phyloP scores from a whole-genome alignment of 2,888 invertebrate genomes.

The Cosmia trapezina region DNA sequence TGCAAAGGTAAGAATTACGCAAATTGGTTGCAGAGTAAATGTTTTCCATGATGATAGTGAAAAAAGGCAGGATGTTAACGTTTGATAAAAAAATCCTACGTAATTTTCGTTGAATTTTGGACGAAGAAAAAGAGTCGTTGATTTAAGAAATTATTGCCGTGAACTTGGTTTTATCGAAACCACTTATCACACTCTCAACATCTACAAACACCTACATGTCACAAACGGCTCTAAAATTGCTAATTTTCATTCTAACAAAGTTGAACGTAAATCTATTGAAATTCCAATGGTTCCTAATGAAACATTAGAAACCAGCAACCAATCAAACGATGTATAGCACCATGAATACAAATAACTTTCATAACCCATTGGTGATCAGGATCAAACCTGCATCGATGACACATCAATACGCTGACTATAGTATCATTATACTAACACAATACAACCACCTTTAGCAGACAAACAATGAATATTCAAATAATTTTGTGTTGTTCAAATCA shows the following conservation, averaged over 20 bases:
- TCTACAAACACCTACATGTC: not conserved
- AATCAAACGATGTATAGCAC: constrained; percentile 16
- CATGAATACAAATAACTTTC: constrained; percentile 46
- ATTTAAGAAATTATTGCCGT: no score
- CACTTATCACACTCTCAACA: not conserved
- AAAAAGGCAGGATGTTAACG: constrained; percentile 11
- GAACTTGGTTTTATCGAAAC: not conserved
- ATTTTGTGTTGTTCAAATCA: constrained; percentile 46
- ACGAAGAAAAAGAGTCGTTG: not conserved
- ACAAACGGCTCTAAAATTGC: not conserved
- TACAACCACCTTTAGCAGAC: constrained; percentile 60
- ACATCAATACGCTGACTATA: constrained; percentile 64
- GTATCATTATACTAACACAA: constrained; percentile 68
- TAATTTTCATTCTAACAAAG: constrained; percentile 10
- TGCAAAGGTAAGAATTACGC: constrained; percentile 39
- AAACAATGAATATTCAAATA: constrained; percentile 73
- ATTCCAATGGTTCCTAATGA: constrained; percentile 11
- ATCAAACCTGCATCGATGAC: constrained; percentile 65
- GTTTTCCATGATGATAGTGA: constrained; percentile 30
- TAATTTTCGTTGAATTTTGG: not conserved
- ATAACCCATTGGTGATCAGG: constrained; percentile 30
- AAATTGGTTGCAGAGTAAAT: constrained; percentile 36
- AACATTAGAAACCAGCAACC: constrained; percentile 19
- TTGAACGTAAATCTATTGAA: constrained; percentile 12
- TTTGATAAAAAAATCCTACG: constrained; percentile 12